Percentiles rank a stretch among this genome's conserved stretches.
These are phyloP conservation scores for Eriocheir sinensis DNA, from an alignment of 1,140 invertebrate genomes.

Conservation along the genomic window DNA sequence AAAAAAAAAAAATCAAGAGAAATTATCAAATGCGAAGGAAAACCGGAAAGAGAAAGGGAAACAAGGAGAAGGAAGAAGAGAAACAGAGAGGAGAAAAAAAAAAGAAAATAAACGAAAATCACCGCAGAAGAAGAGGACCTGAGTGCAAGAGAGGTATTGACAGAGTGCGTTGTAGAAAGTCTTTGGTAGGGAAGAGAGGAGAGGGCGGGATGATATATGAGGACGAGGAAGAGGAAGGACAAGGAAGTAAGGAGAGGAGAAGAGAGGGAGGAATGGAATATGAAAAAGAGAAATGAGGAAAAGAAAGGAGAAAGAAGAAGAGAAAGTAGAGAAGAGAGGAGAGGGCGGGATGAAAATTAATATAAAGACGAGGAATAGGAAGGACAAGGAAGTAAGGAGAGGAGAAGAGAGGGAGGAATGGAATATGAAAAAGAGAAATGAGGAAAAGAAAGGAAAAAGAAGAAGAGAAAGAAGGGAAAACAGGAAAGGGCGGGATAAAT, in stretches of 20 bases:
- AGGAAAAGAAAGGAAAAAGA: not conserved
- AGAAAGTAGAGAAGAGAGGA: not conserved
- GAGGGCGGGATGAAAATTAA: not conserved
- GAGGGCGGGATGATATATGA: too few relatives aligned
- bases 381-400: not conserved
- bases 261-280: not conserved
- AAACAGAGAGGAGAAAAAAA: not conserved
- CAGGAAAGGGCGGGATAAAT: not conserved
- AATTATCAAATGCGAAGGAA: not conserved
- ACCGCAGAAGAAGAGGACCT: constrained; percentile 1
- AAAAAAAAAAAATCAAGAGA: not conserved
- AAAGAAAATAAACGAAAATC: not conserved
- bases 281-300: not conserved
- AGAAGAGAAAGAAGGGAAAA: constrained; percentile 36
- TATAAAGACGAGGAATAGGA: not conserved
- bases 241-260: not conserved
- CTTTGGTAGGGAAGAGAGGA: too few relatives aligned
- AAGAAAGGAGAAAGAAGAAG: not conserved
- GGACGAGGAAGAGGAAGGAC: not conserved
- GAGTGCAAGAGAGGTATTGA: not conserved
- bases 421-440: not conserved
- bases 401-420: not conserved
- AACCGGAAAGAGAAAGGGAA: not conserved
- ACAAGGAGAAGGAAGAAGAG: not conserved
- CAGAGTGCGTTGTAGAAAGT: too few relatives aligned